Evolutionary conservation across 2,113 vertebrate species (phyloP).

Genomic region (Antigone vipio): DNA sequence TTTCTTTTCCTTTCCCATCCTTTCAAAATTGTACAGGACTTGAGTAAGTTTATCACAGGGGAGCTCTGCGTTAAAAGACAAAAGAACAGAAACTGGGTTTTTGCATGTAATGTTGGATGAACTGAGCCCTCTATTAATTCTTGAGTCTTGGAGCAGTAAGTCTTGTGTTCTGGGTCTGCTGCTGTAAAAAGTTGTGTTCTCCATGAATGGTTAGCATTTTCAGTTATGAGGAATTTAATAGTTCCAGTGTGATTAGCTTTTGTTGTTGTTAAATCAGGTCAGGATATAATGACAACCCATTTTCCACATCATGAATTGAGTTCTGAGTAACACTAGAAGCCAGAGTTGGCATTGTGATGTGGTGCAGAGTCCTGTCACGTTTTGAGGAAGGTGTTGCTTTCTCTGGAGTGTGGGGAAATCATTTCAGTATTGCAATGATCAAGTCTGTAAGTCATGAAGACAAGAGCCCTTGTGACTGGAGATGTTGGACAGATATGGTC

Average conservation of each 20-base stretch:
- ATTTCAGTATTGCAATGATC: background rate
- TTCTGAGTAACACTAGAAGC: background rate
- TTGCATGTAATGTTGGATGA: background rate
- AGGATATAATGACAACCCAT: background rate
- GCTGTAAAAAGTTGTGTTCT: background rate
- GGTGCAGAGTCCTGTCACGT: background rate
- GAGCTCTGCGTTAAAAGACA: background rate
- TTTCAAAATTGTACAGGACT: background rate
- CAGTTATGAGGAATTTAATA: background rate
- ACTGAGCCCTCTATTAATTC: background rate
- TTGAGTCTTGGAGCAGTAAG: background rate
- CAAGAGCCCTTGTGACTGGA: background rate
- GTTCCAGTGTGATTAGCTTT: background rate
- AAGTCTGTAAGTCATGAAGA: background rate
- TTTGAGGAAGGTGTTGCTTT: background rate
- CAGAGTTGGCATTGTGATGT: rapidly evolving
- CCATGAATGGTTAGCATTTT: background rate
- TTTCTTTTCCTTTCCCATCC: background rate
- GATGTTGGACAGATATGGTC: background rate
- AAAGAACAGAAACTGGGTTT: background rate
- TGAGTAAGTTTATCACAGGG: background rate
- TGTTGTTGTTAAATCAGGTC: background rate
- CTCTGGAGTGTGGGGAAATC: background rate
- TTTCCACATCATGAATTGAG: background rate
- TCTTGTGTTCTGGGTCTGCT: background rate